Percentiles rank a stretch among this genome's conserved stretches.
These are phyloP conservation scores for Aegithalos caudatus DNA, from an alignment of 2,113 vertebrate genomes.

Conservation along the genomic window DNA sequence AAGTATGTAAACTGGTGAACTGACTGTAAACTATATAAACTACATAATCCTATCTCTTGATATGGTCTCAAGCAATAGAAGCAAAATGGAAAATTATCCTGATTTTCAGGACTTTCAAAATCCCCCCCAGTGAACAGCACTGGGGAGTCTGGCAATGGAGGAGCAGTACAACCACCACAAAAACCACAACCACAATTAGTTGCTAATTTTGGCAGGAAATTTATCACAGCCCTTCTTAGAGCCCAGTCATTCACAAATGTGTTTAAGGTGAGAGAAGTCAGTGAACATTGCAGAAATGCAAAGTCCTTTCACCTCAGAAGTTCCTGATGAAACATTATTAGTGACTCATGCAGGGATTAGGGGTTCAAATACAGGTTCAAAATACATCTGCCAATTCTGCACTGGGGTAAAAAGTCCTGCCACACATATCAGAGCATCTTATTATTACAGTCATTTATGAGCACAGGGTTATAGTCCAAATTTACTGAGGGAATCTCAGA, in stretches of 20 bases:
- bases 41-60: background rate
- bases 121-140: background rate
- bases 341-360: background rate
- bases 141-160: background rate
- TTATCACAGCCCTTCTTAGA: background rate
- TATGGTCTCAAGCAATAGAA: background rate
- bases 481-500: background rate
- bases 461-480: background rate
- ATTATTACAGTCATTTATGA: background rate
- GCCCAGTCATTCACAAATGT: background rate
- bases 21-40: background rate
- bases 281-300: background rate
- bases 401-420: background rate
- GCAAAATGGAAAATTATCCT: background rate
- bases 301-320: background rate
- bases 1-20: background rate
- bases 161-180: background rate
- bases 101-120: background rate
- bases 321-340: background rate
- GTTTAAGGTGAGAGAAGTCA: background rate
- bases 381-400: background rate
- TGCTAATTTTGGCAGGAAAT: background rate
- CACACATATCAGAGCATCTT: background rate
- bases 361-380: background rate
- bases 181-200: background rate